Evolutionary conservation across 1,140 invertebrate species (phyloP).

Genomic region (Drosophila melanogaster): DNA sequence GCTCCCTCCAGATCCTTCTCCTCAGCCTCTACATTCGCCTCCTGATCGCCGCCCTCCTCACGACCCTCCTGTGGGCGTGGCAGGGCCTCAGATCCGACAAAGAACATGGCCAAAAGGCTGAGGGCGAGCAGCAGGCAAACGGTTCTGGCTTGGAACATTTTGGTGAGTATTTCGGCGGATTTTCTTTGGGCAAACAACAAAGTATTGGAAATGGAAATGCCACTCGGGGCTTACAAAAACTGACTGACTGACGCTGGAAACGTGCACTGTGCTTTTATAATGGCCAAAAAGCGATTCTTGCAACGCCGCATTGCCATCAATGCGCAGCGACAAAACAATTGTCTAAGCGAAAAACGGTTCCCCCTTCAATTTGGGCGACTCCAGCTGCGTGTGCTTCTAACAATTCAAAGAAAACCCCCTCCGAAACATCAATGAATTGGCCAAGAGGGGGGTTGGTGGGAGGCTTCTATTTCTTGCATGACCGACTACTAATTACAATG

Average conservation of each 20-base stretch:
- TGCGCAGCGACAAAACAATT: slow-evolving; percentile 82
- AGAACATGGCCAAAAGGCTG: slow-evolving; percentile 46
- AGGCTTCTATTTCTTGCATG: slow-evolving; percentile 80
- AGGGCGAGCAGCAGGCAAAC: slow-evolving; percentile 56
- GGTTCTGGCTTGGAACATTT: slow-evolving; percentile 54
- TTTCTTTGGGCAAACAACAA: slow-evolving; percentile 11
- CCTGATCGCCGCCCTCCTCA: slow-evolving; percentile 50
- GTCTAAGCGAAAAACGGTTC: slow-evolving; percentile 64
- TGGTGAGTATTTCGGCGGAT: slow-evolving; percentile 19
- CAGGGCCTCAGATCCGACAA: slow-evolving; percentile 36
- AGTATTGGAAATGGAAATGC: slow-evolving; percentile 49
- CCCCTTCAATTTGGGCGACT: slow-evolving; percentile 59
- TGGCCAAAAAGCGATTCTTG: slow-evolving; percentile 66
- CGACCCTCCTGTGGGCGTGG: slow-evolving; percentile 65
- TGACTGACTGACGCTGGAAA: slow-evolving; percentile 63
- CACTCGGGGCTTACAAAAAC: slow-evolving; percentile 69
- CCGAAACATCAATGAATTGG: slow-evolving; percentile 67
- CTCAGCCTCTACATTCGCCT: slow-evolving; percentile 63
- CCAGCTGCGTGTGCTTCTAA: slow-evolving; percentile 68
- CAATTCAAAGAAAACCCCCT: slow-evolving; percentile 37
- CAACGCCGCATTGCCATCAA: slow-evolving; percentile 68
- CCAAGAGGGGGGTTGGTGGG: slow-evolving; percentile 20
- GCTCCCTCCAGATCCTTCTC: slow-evolving; percentile 75
- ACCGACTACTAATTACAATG: slow-evolving; percentile 81
- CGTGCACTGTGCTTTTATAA: slow-evolving; percentile 71